Conservation (phyloP, 2,113 vertebrate genomes). For the Esox niger region DNA sequence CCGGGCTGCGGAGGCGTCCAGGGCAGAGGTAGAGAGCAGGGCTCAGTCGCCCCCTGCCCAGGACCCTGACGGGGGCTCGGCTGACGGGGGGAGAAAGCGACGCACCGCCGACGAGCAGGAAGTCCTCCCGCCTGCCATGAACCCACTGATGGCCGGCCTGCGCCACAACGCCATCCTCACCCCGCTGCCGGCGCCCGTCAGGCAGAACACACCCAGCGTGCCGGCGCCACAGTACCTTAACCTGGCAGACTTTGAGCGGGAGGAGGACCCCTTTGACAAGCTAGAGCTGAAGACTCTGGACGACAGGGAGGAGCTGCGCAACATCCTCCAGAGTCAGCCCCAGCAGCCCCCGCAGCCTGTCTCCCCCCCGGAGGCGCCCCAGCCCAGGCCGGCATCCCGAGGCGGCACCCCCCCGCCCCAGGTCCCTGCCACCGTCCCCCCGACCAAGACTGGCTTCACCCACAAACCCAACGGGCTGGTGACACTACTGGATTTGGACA, state of each 20-base stretch:
- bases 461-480: conserved; percentile 95
- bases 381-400: conserved; percentile 58
- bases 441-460: conserved; percentile 64
- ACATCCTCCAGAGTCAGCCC: conserved; percentile 84
- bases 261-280: conserved; percentile 97
- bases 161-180: conserved; percentile 91
- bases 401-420: conserved; percentile 61
- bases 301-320: conserved; percentile 92
- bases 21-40: conserved; percentile 60
- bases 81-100: conserved; percentile 50
- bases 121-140: conserved; percentile 81
- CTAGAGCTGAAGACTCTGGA: conserved; percentile 94
- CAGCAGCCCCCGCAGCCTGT: conserved; percentile 45
- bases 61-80: conserved; percentile 46
- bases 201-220: conserved; percentile 76
- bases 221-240: conserved; percentile 84
- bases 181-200: conserved; percentile 84
- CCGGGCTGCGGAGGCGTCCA: conserved; percentile 70
- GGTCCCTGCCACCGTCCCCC: conserved; percentile 50
- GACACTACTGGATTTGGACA: conserved; percentile 83
- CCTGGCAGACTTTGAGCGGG: conserved; percentile 94
- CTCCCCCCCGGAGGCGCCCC: conserved; percentile 56
- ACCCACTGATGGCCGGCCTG: conserved; percentile 87
- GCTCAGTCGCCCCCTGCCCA: conserved; percentile 37
- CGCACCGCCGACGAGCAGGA: conserved; percentile 65